Evolutionary conservation across 1,140 invertebrate genomes (phyloP).

Genomic region (Lepidostoma basale): DNA sequence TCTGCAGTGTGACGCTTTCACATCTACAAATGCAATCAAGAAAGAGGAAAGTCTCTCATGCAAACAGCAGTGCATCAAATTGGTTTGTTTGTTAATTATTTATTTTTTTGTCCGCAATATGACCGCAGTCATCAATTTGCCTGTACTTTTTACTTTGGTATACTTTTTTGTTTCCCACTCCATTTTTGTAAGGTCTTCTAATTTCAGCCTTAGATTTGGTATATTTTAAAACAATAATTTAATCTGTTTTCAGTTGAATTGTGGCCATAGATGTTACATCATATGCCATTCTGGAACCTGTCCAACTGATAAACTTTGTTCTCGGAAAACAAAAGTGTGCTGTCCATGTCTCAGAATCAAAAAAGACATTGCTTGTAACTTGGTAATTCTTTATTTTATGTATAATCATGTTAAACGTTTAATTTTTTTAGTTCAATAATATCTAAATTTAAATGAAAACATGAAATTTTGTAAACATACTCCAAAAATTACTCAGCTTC

Average conservation of each 20-base stretch:
- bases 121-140: background rate
- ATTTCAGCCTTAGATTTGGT: too few relatives aligned
- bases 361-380: slow-evolving; percentile 75
- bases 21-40: slow-evolving; percentile 60
- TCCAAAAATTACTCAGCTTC: background rate
- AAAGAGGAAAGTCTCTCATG: slow-evolving; percentile 68
- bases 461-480: background rate
- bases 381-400: too few relatives aligned
- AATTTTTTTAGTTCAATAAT: too few relatives aligned
- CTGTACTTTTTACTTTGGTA: background rate
- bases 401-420: too few relatives aligned
- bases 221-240: too few relatives aligned
- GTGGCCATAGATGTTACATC: slow-evolving; percentile 77
- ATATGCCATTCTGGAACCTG: slow-evolving; percentile 81
- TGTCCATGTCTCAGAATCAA: slow-evolving; percentile 82
- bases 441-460: background rate
- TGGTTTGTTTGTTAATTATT: slow-evolving; percentile 62
- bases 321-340: slow-evolving; percentile 78
- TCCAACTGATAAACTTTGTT: slow-evolving; percentile 70
- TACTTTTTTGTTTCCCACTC: background rate
- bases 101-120: background rate
- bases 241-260: slow-evolving; percentile 68
- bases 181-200: too few relatives aligned
- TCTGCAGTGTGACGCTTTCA: slow-evolving; percentile 73
- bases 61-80: slow-evolving; percentile 85